A percentile compares a stretch with the other conserved stretches of the same genome.
These are phyloP conservation scores for Eilema sororculum DNA, from an alignment of 2,888 invertebrate species.

Conservation along the genomic window DNA sequence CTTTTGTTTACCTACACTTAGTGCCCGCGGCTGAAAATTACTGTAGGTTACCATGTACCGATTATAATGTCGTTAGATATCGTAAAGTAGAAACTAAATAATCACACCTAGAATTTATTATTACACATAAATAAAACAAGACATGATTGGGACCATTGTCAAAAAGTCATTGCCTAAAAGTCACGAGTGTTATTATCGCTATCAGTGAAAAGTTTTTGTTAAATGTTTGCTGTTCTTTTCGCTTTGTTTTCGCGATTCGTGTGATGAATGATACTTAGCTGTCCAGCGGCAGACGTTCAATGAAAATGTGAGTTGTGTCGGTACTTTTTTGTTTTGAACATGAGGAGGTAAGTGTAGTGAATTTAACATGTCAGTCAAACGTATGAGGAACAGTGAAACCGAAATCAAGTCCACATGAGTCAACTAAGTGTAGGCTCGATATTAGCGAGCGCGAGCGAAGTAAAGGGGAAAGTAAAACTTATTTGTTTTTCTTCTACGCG, in stretches of 20 bases:
- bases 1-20: slow-evolving; percentile 33
- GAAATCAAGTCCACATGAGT: slow-evolving; percentile 81
- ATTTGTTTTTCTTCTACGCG: slow-evolving; percentile 77
- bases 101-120: slow-evolving; percentile 15
- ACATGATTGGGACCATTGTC: slow-evolving; percentile 22
- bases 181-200: slow-evolving; percentile 22
- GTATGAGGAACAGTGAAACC: slow-evolving; percentile 77
- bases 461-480: slow-evolving; percentile 84
- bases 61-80: slow-evolving; percentile 50
- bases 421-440: slow-evolving; percentile 76
- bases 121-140: slow-evolving; percentile 18
- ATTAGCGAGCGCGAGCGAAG: slow-evolving; percentile 80
- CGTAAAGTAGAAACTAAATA: slow-evolving; percentile 28
- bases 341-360: slow-evolving; percentile 21
- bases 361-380: slow-evolving; percentile 69
- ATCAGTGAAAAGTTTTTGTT: slow-evolving; percentile 37
- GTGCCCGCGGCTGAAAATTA: slow-evolving; percentile 42
- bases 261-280: slow-evolving; percentile 57
- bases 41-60: slow-evolving; percentile 12
- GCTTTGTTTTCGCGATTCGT: slow-evolving; percentile 39
- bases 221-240: slow-evolving; percentile 27
- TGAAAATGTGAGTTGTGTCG: slow-evolving; percentile 57
- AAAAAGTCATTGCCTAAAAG: slow-evolving; percentile 26
- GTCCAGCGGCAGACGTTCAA: slow-evolving; percentile 41
- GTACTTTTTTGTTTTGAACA: slow-evolving; percentile 41